These are phyloP conservation scores for Pogonognathellus flavescens DNA, from an alignment of 1,140 invertebrate species.

Conservation along the genomic window DNA sequence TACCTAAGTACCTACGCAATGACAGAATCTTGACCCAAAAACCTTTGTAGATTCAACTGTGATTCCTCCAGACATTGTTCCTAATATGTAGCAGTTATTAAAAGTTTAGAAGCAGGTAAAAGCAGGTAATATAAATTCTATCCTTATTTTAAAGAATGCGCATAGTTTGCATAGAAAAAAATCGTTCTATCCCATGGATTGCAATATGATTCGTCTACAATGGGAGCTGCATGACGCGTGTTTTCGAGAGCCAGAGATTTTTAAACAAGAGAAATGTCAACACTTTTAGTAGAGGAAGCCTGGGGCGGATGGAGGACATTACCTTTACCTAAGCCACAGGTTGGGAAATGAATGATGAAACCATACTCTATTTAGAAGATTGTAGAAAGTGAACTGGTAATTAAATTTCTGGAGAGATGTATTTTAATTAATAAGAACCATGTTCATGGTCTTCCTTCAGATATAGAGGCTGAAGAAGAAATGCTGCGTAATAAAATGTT, in stretches of 20 bases:
- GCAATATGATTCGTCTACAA: background rate
- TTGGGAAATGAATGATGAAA: conserved; percentile 87
- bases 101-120: too few species aligned
- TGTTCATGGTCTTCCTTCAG: conserved; percentile 81
- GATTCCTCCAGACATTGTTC: too few species aligned
- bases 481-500: conserved; percentile 76
- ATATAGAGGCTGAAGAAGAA: conserved; percentile 74
- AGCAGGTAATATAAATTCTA: too few species aligned
- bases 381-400: conserved; percentile 69
- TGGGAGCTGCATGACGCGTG: conserved; percentile 73
- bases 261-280: conserved; percentile 91
- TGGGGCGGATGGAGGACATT: conserved; percentile 91
- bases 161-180: too few species aligned
- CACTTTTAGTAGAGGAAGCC: conserved; percentile 84
- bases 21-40: too few species aligned
- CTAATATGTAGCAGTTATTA: too few species aligned
- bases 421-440: conserved; percentile 91
- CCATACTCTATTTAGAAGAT: conserved; percentile 91
- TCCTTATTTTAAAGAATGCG: too few species aligned
- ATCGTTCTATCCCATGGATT: conserved; percentile 75
- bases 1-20: too few species aligned
- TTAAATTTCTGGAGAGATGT: conserved; percentile 74
- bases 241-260: conserved; percentile 87
- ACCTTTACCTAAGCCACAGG: conserved; percentile 87
- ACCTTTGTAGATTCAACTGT: too few species aligned